Conservation (phyloP, 2,797 vertebrate species). For the Carapus acus region DNA sequence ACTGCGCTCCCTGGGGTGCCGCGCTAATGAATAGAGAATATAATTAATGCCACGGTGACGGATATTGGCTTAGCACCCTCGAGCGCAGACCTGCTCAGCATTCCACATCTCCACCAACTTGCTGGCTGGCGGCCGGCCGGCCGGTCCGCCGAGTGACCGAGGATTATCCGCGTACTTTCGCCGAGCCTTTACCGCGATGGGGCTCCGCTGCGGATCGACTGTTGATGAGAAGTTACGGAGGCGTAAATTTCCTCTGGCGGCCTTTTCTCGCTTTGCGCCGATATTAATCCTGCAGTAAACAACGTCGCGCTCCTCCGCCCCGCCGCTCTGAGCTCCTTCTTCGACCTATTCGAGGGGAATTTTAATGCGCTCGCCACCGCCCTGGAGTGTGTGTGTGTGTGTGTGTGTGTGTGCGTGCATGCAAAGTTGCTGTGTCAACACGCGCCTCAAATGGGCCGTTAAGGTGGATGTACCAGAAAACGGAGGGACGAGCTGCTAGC, state of each 20-base stretch:
- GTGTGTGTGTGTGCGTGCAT: constrained; percentile 12
- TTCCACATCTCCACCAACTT: constrained; percentile 50
- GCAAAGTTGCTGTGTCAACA: constrained; percentile 31
- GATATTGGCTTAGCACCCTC: constrained; percentile 63
- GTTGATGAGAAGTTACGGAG: constrained; percentile 23
- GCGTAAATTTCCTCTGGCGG: constrained; percentile 25
- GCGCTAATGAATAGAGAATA: constrained; percentile 71
- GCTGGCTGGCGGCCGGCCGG: constrained; percentile 20
- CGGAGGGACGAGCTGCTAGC: constrained; percentile 45
- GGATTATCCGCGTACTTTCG: constrained; percentile 14
- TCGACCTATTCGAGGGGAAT: constrained; percentile 31
- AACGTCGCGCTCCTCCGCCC: constrained; percentile 21
- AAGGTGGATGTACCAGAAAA: constrained; percentile 51
- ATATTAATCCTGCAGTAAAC: constrained; percentile 44
- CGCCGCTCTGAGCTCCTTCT: not conserved
- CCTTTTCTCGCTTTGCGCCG: constrained; percentile 23
- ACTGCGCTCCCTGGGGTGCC: constrained; percentile 53
- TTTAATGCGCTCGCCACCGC: constrained; percentile 17
- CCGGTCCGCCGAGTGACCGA: constrained; percentile 21
- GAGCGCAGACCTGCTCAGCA: constrained; percentile 53
- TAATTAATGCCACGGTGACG: constrained; percentile 70
- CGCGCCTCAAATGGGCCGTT: constrained; percentile 43
- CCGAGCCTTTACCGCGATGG: constrained; percentile 8
- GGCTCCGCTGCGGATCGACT: constrained; percentile 18
- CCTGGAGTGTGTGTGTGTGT: constrained; percentile 13